Evolutionary conservation across 1,140 invertebrate species (phyloP), one percentile per base, ranked within the genome.

Genomic region (Diorhabda carinulata): DNA sequence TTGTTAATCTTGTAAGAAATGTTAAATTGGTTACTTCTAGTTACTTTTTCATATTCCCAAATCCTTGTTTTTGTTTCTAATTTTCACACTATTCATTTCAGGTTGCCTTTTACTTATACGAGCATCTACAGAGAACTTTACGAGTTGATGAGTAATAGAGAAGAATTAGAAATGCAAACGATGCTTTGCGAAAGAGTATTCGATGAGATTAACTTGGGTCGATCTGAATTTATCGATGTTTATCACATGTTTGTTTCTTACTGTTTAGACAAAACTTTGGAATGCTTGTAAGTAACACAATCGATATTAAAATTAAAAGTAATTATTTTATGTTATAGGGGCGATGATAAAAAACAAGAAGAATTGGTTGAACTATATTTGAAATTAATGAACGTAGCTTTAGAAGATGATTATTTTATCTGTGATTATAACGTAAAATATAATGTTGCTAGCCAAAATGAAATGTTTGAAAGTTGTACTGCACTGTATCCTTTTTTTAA

Each of bases 321-420:
- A 57, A 10, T n/a, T 43, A 58, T 25, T 10, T 69, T 25, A 74
- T 71, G 40, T 81, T 86, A 61, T 68, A 85, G 86, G 72, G 79
- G 78, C 56, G 84, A 84, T 69, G 73, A 84, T 61, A 79, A 82
- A 67, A 73, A 78, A 44, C 80, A 82, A 68, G 81, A 84, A 71
- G 70, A 73, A 25, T 78, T 80, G 47, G 82, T 88, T 6, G 87
- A 88, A 71, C 79, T 80, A 43, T 89, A 89, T 77, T 76, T 92
- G 4, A 82, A 85, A 45, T 77, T 88, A 69, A 75, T 92, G 72
- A 84, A 85, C 69, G 84, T 87, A 67, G 87, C 84, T 5, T 79
- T 92, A 41, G 84, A 87, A 9, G 88, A 90, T 74, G 86, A 86
- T 70, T 83, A 86, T 72, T 90, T 93, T 74, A 86, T 91, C 45